Evolutionary conservation across 2,797 vertebrate species (phyloP).

Genomic region (Manis javanica): DNA sequence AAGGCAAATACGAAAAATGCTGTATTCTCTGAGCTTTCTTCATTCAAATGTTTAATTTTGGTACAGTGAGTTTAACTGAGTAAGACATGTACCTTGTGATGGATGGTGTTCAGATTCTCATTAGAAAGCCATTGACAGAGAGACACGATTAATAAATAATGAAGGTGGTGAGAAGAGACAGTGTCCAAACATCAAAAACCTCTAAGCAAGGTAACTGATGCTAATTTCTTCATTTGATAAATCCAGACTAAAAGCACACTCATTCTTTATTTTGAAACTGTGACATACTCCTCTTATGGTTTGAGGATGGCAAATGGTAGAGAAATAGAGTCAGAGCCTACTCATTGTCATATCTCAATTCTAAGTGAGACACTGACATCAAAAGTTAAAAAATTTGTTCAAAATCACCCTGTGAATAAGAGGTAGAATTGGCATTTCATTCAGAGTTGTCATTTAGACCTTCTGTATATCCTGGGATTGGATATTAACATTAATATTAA

Average conservation of each 20-base stretch:
- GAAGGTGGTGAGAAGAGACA: not conserved
- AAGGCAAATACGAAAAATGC: not conserved
- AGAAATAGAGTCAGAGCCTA: not conserved
- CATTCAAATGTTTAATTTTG: not conserved
- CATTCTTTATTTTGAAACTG: not conserved
- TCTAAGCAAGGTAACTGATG: not conserved
- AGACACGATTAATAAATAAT: not conserved
- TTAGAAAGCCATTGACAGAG: not conserved
- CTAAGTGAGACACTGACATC: not conserved
- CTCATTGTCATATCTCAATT: not conserved
- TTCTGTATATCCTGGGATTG: not conserved
- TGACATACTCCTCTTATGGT: not conserved
- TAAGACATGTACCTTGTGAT: not conserved
- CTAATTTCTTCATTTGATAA: not conserved
- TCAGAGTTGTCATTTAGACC: not conserved
- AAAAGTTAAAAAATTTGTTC: not conserved
- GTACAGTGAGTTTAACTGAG: not conserved
- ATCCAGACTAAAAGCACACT: not conserved
- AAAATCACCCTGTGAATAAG: not conserved
- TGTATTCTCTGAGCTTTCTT: not conserved
- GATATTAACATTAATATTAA: not conserved
- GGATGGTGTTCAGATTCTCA: not conserved
- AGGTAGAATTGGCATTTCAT: not conserved
- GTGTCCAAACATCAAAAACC: not conserved
- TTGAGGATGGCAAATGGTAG: not conserved